Percentiles rank a stretch among this genome's conserved stretches.
phyloP scores from a whole-genome alignment of 2,113 vertebrate genomes.

The Nesoenas mayeri region DNA sequence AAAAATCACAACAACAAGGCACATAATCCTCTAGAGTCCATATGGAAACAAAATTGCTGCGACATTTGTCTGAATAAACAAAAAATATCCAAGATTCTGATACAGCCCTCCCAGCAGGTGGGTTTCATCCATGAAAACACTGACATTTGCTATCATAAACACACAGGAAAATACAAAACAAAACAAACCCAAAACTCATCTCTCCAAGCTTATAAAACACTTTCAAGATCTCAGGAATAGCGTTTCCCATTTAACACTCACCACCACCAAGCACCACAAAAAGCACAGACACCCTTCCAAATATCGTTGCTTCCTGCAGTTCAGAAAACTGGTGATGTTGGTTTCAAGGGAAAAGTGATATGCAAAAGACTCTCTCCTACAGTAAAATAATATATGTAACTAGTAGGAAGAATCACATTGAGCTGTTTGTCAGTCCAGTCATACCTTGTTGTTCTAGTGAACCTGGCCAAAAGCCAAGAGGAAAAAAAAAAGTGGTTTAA shows the following conservation, averaged over 20 bases:
- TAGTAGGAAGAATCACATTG: neutral
- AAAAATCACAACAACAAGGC: neutral
- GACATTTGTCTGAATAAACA: neutral
- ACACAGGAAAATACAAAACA: neutral
- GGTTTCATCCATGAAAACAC: neutral
- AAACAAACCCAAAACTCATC: neutral
- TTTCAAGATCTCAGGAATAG: neutral
- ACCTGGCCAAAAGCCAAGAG: neutral
- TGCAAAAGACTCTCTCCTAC: neutral
- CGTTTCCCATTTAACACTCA: neutral
- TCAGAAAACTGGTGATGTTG: neutral
- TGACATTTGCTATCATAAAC: neutral
- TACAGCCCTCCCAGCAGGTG: neutral
- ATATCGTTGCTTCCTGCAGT: neutral
- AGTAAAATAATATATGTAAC: neutral
- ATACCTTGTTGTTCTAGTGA: neutral
- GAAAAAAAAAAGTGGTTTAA: neutral
- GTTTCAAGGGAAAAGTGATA: neutral
- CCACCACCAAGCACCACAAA: neutral
- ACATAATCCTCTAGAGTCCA: neutral
- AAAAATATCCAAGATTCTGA: neutral
- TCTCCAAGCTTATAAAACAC: neutral
- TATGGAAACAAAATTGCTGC: neutral
- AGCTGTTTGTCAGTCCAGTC: neutral
- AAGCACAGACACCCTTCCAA: fast-evolving